Conservation (phyloP, 2,113 vertebrate species). For the Otocyon megalotis region DNA sequence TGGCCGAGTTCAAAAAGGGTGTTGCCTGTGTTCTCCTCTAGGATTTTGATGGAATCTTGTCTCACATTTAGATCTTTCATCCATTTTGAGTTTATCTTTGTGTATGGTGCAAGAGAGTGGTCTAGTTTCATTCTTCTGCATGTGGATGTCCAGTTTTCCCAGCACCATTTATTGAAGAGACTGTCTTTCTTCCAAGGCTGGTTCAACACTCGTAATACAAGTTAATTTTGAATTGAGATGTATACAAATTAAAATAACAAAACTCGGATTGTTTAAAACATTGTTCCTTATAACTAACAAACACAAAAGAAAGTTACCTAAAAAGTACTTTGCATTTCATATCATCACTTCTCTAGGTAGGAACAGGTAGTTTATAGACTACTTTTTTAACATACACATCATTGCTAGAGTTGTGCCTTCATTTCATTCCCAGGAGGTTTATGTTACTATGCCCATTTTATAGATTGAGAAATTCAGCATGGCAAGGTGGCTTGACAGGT, state of each 20-base stretch:
- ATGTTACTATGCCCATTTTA: not conserved
- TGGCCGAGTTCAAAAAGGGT: no score
- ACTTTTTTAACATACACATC: not conserved
- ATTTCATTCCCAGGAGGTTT: not conserved
- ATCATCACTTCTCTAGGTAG: not conserved
- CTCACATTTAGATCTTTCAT: no score
- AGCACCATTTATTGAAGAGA: no score
- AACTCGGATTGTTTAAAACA: not conserved
- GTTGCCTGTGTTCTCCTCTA: no score
- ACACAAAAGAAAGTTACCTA: not conserved
- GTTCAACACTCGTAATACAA: no score
- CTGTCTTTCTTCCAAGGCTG: no score
- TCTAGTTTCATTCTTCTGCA: no score
- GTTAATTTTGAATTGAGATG: conserved; percentile 48
- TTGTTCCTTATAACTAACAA: not conserved
- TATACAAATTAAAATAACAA: not conserved
- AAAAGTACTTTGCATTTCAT: conserved; percentile 11
- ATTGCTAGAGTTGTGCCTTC: not conserved
- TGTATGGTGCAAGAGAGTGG: no score
- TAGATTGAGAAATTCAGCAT: not conserved
- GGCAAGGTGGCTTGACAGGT: not conserved
- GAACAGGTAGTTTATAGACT: not conserved
- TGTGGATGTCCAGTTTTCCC: no score
- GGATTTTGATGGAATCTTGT: no score
- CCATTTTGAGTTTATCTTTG: no score